Evolutionary conservation across 2,113 vertebrate species (phyloP).

Genomic region (Macrotis lagotis): DNA sequence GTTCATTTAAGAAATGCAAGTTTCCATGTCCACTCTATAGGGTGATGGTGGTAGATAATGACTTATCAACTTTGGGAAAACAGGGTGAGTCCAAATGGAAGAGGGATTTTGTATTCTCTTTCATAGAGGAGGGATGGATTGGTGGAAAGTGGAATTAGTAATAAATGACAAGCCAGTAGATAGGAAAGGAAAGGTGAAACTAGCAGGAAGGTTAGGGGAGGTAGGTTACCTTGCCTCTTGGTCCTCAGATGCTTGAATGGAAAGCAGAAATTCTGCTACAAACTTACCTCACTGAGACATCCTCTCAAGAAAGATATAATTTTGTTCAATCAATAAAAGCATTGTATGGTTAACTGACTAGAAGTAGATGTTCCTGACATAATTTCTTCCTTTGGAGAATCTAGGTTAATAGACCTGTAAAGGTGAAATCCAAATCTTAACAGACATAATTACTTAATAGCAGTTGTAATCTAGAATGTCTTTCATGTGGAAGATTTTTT

Average conservation of each 20-base stretch:
- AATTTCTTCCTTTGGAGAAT: constrained; percentile 18
- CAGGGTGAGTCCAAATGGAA: too few species aligned
- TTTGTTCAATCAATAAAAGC: constrained; percentile 44
- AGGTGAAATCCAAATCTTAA: background rate
- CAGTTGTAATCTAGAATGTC: background rate
- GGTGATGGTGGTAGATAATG: too few species aligned
- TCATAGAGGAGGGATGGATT: background rate
- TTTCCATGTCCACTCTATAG: too few species aligned
- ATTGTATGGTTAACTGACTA: constrained; percentile 27
- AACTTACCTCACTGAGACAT: too few species aligned
- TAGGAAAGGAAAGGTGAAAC: background rate
- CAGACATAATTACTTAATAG: background rate
- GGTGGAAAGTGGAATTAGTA: background rate
- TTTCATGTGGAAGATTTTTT: background rate
- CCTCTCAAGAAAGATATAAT: constrained; percentile 15
- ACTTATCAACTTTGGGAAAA: too few species aligned
- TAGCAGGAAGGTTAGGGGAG: background rate
- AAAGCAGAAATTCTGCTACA: too few species aligned
- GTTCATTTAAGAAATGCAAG: too few species aligned
- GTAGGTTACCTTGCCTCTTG: background rate
- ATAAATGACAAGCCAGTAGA: background rate
- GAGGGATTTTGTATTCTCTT: too few species aligned
- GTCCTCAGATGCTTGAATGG: too few species aligned
- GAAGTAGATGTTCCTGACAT: constrained; percentile 22
- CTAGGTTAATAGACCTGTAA: constrained; percentile 14